Evolutionary conservation across 2,888 invertebrate species (phyloP), one percentile per base, ranked within the genome.

Genomic region (Taenaris catops): DNA sequence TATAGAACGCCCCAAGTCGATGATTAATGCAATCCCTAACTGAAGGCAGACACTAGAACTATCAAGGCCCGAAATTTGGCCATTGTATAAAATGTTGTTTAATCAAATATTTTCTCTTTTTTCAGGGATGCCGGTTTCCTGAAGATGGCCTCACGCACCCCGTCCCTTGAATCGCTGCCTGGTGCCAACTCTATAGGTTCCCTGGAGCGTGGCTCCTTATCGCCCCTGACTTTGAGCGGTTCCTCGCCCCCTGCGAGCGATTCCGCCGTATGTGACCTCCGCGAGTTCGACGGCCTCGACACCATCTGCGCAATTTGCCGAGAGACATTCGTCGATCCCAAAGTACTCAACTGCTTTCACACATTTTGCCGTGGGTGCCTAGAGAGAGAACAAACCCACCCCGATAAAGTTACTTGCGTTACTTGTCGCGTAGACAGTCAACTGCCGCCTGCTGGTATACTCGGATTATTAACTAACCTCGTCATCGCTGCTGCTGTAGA

Each of bases 91-190:
- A 2, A 14, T 14, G 14, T 2, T 14, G 14, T 14, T 14, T 14
- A 14, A 14, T 2, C 4, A 14, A 14, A 14, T 8, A 16, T 60
- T 63, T 73, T 62, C 65, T 51, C 86, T 86, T 80, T n/a, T 91
- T 90, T 18, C 90, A 93, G 93, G 93, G 92, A 93, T 93, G 93
- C 92, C 90, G 93, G 92, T 92, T 91, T 92, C 92, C 89, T 93
- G 92, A 94, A 94, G 91, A 95, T 96, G 96, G 96, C 95, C 91
- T 95, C 96, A 88, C 91, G 90, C 84, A 95, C 96, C 89, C 95
- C 95, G 88, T 96, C 96, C 87, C 90, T 96, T 89, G 96, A 96
- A 90, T 96, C 96, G 88, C 90, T 94, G 88, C 93, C 93, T 75
- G 93, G 94, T 91, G 94, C 94, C 88, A 95, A 94, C 89, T 95